Conservation (phyloP, 1,140 invertebrate genomes). For the Atta cephalotes region DNA sequence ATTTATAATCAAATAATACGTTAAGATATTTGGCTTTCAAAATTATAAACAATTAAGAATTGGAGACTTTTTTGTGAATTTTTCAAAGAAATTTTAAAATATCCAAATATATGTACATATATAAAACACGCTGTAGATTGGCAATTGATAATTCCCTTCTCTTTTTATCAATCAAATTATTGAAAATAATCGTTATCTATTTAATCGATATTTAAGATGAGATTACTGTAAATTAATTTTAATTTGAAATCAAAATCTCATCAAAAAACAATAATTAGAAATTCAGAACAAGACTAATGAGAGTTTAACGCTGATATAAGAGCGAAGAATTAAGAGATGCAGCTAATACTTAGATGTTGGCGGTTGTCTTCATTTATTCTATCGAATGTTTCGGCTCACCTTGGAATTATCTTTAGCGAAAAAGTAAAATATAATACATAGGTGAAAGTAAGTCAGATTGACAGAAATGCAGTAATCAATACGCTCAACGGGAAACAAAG, state of each 20-base stretch:
- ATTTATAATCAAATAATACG: background rate
- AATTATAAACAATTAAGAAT: background rate
- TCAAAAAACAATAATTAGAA: too few species aligned
- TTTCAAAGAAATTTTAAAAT: background rate
- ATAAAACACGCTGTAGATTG: constrained; percentile 10
- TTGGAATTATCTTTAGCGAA: too few species aligned
- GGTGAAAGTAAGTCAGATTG: too few species aligned
- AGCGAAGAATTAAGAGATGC: too few species aligned
- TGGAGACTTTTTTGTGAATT: background rate
- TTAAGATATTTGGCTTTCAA: background rate
- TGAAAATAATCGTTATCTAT: background rate
- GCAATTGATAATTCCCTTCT: constrained; percentile 33
- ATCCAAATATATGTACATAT: background rate
- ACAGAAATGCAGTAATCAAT: too few species aligned
- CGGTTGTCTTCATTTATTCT: too few species aligned
- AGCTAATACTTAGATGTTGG: too few species aligned
- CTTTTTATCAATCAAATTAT: constrained; percentile 31
- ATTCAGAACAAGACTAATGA: too few species aligned
- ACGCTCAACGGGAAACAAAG: too few species aligned
- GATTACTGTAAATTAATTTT: constrained; percentile 23
- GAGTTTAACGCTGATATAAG: too few species aligned
- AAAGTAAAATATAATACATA: too few species aligned
- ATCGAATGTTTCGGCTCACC: too few species aligned
- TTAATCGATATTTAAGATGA: constrained; percentile 4
- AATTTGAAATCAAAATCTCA: background rate